Conservation (phyloP, 2,888 invertebrate species). For the Drosophila borborema region DNA sequence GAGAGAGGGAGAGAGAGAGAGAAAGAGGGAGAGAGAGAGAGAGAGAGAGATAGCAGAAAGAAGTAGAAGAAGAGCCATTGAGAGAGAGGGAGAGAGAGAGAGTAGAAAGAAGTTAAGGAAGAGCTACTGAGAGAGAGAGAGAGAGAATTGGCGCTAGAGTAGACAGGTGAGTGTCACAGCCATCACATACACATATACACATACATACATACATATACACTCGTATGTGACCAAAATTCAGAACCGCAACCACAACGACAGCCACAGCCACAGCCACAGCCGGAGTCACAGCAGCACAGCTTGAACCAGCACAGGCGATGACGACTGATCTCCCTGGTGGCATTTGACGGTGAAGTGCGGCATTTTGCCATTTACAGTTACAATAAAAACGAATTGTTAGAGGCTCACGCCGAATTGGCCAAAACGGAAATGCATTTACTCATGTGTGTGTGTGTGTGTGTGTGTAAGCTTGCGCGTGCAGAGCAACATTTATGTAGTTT, state of each 20-base stretch:
- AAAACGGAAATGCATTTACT: constrained; percentile 7
- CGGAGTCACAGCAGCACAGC: not conserved
- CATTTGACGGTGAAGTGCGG: constrained; percentile 35
- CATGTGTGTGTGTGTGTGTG: not conserved
- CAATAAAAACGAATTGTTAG: constrained; percentile 21
- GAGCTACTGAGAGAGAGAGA: no score
- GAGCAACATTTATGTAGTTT: not conserved
- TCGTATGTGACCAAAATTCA: constrained; percentile 34
- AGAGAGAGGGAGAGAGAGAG: not conserved
- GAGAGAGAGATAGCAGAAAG: no score
- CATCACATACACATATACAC: no score
- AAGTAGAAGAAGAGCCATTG: no score
- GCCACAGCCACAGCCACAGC: constrained; percentile 8
- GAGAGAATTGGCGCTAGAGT: not conserved
- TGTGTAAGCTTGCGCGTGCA: not conserved
- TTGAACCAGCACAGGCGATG: constrained; percentile 7
- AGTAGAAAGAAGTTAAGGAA: not conserved
- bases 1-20: no score
- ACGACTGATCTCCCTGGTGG: constrained; percentile 41
- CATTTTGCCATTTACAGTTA: constrained; percentile 8
- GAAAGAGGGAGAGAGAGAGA: no score
- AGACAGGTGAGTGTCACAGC: constrained; percentile 27
- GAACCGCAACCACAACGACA: constrained; percentile 16
- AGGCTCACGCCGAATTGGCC: constrained; percentile 1
- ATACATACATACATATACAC: not conserved